Evolutionary conservation across 2,797 vertebrate species (phyloP).

Genomic region (Sebastes goodei): DNA sequence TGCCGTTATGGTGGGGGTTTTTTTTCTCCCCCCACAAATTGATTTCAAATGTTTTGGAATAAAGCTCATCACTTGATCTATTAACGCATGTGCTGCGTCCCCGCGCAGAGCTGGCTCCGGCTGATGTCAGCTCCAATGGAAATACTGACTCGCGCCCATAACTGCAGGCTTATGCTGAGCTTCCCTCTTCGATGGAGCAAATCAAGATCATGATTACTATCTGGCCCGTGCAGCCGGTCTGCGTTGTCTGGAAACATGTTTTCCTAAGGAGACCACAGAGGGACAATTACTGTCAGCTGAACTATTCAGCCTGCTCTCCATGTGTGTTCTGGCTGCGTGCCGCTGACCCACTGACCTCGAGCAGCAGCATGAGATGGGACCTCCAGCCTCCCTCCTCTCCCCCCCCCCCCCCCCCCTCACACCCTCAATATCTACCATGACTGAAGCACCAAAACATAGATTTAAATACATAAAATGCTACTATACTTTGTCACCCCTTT

Average conservation of each 20-base stretch:
- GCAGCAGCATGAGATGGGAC: conserved; percentile 71
- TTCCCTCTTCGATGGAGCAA: conserved; percentile 67
- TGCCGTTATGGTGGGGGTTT: not conserved
- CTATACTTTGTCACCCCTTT: conserved; percentile 27
- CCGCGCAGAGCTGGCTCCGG: conserved; percentile 17
- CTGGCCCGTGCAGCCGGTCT: conserved; percentile 69
- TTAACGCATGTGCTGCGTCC: conserved; percentile 29
- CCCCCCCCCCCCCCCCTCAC: not conserved
- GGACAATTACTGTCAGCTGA: conserved; percentile 79
- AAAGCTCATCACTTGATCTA: conserved; percentile 16
- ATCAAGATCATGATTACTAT: conserved; percentile 80
- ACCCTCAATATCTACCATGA: conserved; percentile 16
- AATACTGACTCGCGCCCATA: conserved; percentile 61
- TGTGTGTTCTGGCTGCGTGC: conserved; percentile 79
- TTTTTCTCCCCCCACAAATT: not conserved
- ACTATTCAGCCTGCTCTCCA: conserved; percentile 74
- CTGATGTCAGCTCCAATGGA: conserved; percentile 62
- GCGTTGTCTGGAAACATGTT: conserved; percentile 77
- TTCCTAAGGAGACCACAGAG: conserved; percentile 77
- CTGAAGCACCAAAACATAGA: conserved; percentile 27
- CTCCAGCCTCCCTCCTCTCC: conserved; percentile 32
- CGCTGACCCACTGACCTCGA: conserved; percentile 76
- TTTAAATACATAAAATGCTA: conserved; percentile 31
- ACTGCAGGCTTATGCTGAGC: conserved; percentile 59
- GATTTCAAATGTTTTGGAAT: conserved; percentile 37